phyloP scores from a whole-genome alignment of 2,797 vertebrate genomes.

The Hippopotamyrus pictus region DNA sequence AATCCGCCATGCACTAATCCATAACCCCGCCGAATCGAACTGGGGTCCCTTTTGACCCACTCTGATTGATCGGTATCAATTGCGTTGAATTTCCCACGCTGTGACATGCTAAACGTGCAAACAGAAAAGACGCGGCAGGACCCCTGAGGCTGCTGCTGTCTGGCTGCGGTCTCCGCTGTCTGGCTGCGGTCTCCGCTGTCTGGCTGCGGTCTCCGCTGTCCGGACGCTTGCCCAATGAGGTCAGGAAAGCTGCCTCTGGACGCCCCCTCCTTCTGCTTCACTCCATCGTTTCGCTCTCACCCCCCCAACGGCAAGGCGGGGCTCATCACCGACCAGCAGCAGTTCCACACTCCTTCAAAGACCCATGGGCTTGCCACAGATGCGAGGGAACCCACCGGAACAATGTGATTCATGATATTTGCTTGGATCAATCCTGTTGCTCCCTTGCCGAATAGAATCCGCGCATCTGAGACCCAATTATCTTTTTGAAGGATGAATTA shows the following conservation, averaged over 20 bases:
- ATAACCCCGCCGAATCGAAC: conserved; percentile 29
- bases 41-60: background rate
- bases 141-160: background rate
- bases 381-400: background rate
- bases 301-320: background rate
- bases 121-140: no score
- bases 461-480: conserved; percentile 6
- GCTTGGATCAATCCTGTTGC: background rate
- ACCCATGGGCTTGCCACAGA: background rate
- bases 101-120: conserved; percentile 17
- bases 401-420: conserved; percentile 21
- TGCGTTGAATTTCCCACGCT: conserved; percentile 29
- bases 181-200: background rate
- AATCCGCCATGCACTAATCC: conserved; percentile 41
- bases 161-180: background rate
- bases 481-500: conserved; percentile 12
- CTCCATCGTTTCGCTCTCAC: background rate
- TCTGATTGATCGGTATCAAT: conserved; percentile 47
- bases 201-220: background rate
- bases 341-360: background rate
- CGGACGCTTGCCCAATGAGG: background rate
- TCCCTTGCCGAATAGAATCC: background rate
- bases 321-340: no score
- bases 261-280: background rate
- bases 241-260: background rate